Evolutionary conservation across 2,888 invertebrate genomes (phyloP).

Genomic region (Geotrupes spiniger): DNA sequence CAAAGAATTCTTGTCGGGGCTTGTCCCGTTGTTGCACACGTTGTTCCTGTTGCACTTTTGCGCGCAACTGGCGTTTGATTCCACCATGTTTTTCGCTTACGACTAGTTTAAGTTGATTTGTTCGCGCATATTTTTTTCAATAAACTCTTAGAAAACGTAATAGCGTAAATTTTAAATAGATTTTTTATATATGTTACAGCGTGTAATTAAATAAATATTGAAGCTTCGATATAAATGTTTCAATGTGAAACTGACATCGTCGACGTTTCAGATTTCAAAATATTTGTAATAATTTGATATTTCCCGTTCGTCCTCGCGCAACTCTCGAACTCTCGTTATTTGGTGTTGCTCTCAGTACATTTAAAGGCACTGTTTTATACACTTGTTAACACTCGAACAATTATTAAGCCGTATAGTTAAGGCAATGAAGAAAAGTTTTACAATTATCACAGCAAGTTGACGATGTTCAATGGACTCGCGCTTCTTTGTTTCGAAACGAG

Average conservation of each 20-base stretch:
- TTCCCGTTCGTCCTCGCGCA: slow-evolving; percentile 10
- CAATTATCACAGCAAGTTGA: slow-evolving; percentile 48
- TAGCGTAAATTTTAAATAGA: background rate
- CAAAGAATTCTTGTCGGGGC: slow-evolving; percentile 45
- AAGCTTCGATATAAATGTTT: slow-evolving; percentile 1
- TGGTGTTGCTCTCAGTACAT: slow-evolving; percentile 32
- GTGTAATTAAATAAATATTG: slow-evolving; percentile 3
- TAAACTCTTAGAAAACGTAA: slow-evolving; percentile 3
- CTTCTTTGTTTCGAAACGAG: background rate
- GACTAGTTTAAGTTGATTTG: slow-evolving; percentile 1
- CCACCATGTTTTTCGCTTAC: slow-evolving; percentile 42
- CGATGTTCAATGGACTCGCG: slow-evolving; percentile 32
- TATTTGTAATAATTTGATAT: no score
- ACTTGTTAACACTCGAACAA: slow-evolving; percentile 33
- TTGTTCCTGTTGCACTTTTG: slow-evolving; percentile 43
- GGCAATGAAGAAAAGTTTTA: slow-evolving; percentile 42
- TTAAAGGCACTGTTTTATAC: slow-evolving; percentile 41
- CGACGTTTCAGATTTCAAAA: no score
- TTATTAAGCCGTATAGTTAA: slow-evolving; percentile 41
- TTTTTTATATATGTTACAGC: slow-evolving; percentile 11
- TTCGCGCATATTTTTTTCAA: slow-evolving; percentile 7
- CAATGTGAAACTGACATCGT: background rate
- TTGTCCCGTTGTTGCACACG: slow-evolving; percentile 42
- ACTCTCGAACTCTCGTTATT: slow-evolving; percentile 22
- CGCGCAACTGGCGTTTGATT: slow-evolving; percentile 46